Base-by-base conservation (phyloP, 2,113 vertebrate genomes). In the Rhizomys pruinosus region DNA sequence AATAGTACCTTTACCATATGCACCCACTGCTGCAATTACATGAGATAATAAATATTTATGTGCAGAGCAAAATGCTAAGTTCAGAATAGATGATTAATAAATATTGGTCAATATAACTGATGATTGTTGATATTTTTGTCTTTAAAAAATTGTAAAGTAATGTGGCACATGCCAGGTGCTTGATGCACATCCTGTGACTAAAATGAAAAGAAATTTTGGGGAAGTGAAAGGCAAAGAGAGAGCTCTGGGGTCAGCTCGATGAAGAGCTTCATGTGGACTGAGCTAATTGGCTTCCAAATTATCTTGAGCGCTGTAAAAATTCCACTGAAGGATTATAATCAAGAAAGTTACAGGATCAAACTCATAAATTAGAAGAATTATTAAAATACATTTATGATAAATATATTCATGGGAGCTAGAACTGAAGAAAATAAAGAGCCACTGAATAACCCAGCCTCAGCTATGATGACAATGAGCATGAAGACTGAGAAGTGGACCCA, bases 31-130 rank as follows among this genome's bases (percentile, higher is more conserved):
- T 84, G 34, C 15, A 79, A 73, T 68, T 72, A 82, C 32, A 82
- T 29, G 13, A 69, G 15, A 84, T 37, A 80, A 66, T 69, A 81
- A 3, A 59, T 42, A 34, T 76, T 84, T 84, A 76, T 52, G 3
- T 39, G 27, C 52, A 86, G 88, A 94, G 27, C 39, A 68, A 13
- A 59, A 57, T 64, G 27, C 17, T 59, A 73, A 4, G 34, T 63
- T 93, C n/a, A 59, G 59, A 93, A 37, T 47, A 59, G 34, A 4
- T 82, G 32, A 23, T 93, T 77, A 85, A 57, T 63, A 90, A 63
- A 69, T 59, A 32, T 47, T 90, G 34, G 42, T 9, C 71, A 93
- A 39, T 39, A 68, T n/a, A 42, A 44, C 6, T 77, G 15, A 84
- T 87, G 19, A 84, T 17, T 44, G 11, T 39, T 22, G 2, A 20